A percentile compares a stretch with the other conserved stretches of the same genome.
Evolutionary conservation across 2,888 invertebrate species (phyloP).

Genomic region (Anticlea derivata): DNA sequence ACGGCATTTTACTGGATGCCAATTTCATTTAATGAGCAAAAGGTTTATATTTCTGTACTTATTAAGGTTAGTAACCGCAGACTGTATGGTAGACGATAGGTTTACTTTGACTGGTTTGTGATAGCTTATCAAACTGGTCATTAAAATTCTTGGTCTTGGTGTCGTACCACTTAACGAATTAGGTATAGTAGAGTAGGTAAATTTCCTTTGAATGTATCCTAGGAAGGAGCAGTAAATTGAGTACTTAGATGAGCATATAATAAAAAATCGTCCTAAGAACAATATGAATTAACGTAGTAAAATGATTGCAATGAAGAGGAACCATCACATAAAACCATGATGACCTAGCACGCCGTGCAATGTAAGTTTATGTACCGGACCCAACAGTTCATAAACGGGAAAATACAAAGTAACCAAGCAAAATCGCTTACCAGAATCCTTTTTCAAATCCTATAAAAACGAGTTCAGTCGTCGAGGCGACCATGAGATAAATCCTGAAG

Average conservation of each 20-base stretch:
- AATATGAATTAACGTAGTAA: too few relatives aligned
- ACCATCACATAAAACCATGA: neutral
- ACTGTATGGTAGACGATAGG: conserved; percentile 20
- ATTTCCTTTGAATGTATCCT: too few relatives aligned
- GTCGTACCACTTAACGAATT: too few relatives aligned
- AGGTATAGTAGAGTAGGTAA: too few relatives aligned
- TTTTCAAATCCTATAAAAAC: conserved; percentile 65
- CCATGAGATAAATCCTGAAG: conserved; percentile 79
- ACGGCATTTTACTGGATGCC: conserved; percentile 25
- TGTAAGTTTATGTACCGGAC: conserved; percentile 15
- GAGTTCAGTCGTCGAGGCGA: conserved; percentile 60
- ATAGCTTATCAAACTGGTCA: conserved; percentile 5
- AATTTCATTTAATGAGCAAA: conserved; percentile 30
- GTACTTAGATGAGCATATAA: neutral
- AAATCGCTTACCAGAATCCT: conserved; percentile 62
- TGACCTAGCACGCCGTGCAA: conserved; percentile 2
- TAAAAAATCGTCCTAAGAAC: too few relatives aligned
- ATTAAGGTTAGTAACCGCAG: conserved; percentile 21
- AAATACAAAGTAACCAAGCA: conserved; percentile 53
- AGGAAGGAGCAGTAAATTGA: too few relatives aligned
- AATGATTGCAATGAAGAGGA: conserved; percentile 1
- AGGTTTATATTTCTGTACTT: conserved; percentile 27
- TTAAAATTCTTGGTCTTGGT: conserved; percentile 7
- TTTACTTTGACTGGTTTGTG: conserved; percentile 17
- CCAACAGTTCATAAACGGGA: conserved; percentile 36